Conservation (phyloP, 2,113 vertebrate species). For the Delphinus delphis region DNA sequence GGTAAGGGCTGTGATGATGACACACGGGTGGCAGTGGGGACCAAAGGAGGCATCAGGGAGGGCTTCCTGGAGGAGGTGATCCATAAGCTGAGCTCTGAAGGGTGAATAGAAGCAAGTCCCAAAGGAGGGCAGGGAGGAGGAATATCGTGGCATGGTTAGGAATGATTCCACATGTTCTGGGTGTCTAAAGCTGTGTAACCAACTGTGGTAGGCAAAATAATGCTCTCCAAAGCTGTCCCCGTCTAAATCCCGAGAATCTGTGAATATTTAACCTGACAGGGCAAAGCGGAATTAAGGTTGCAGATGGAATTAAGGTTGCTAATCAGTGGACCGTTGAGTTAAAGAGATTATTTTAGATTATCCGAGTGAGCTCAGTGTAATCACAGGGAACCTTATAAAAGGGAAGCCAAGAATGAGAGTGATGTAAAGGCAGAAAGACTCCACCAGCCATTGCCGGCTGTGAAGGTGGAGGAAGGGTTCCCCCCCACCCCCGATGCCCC, state of each 20-base stretch:
- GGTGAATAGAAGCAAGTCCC: background rate
- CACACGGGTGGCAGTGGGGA: background rate
- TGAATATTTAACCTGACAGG: background rate
- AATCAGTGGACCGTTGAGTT: background rate
- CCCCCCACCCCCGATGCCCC: background rate
- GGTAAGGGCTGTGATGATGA: background rate
- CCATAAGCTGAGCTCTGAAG: background rate
- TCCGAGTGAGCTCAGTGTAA: background rate
- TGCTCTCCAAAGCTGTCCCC: background rate
- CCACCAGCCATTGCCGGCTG: fast-evolving
- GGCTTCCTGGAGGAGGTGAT: constrained; percentile 26
- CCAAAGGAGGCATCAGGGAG: background rate
- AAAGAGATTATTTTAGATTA: background rate
- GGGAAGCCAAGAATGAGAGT: background rate
- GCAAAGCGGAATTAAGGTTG: background rate
- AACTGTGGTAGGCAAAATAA: background rate
- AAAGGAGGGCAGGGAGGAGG: background rate
- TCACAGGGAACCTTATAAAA: background rate
- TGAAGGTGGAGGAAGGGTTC: background rate
- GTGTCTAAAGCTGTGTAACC: background rate
- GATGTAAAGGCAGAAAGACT: background rate
- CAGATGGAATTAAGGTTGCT: background rate
- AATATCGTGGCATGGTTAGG: background rate
- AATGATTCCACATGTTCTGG: fast-evolving
- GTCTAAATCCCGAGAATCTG: background rate